Base-by-base conservation (phyloP, 1,140 invertebrate genomes). In the Eriosoma lanigerum region DNA sequence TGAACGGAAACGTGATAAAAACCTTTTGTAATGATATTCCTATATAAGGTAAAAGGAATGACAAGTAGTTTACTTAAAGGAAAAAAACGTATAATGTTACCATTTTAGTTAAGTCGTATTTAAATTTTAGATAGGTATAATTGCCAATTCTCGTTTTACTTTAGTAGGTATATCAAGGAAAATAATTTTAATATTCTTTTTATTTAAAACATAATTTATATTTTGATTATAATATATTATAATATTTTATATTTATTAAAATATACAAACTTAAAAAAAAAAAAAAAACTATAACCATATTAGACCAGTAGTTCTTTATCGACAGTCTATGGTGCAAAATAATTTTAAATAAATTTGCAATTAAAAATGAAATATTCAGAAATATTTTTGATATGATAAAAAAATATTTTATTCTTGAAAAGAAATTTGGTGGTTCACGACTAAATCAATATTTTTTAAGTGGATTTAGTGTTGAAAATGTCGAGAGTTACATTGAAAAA, bases 41-140 rank as follows among this genome's bases (percentile, higher is more conserved):
- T 19, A 15, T 52, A 10, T 1, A 32, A n/a, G 17, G 17, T 72
- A 70, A 26, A 26, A 70, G n/a, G n/a, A n/a, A 50, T 3, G 1
- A 13, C 17, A 32, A 29, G 68, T 13, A 50, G 21, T 73, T 48
- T 52, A 54, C 54, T 54, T 29, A 73, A 73, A 64, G 50, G 32
- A n/a, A n/a, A 73, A 73, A 52, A 54, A 3, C 29, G 19, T 54
- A 54, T 38, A 54, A 73, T 5, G 19, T 17, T 75, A 38, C 72
- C 52, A 38, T 73, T 54, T 56, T 3, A 29, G 10, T n/a, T 21
- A 75, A 32, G 72, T 75, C 13, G 38, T 58, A 75, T 75, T 54
- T 75, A 75, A 38, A 75, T 54, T 75, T 75, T 54, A 56, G 52
- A 56, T 75, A 44, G 58, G 58, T 75, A 10, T 56, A 56, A 75